Base-by-base conservation (phyloP, 2,888 invertebrate genomes). In the Omphaloscelis lunosa region DNA sequence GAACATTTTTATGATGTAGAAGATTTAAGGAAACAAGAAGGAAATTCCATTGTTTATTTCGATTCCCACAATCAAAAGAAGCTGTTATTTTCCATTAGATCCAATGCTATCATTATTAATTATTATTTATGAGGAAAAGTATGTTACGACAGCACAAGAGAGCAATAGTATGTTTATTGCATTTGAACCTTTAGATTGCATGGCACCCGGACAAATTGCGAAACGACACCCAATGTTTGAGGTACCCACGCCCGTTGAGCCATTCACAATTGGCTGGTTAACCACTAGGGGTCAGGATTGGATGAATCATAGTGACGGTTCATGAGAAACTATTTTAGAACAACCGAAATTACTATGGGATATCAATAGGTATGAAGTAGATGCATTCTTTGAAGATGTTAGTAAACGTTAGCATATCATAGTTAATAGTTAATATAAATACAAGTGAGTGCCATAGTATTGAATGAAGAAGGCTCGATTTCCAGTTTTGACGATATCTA, bases 231-330 rank as follows among this genome's bases (percentile, higher is more conserved):
- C 78, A 72, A 74, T 75, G 62, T 72, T 71, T 45, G 20, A 29
- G 53, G 63, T 85, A 86, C 88, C 87, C 87, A 88, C 88, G 83
- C 70, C 72, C 70, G 84, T 85, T 79, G 59, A 62, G 65, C 72
- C 71, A 70, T 83, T 83, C 76, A 72, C 81, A 89, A 90, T 90
- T 89, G 87, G 83, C 63, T 76, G 86, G 79, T 58, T 85, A 88
- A 87, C 87, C 79, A 75, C 80, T 88, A 86, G 85, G 90, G 91
- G 92, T 92, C 91, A 91, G 86, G 80, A 90, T 88, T 89, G 81
- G 75, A 89, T 92, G 92, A 93, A 86, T 93, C 93, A 93, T 80
- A 66, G 65, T 69, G 56, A 72, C 70, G 79, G 79, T 82, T 82
- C 84, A 88, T 89, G 87, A 84, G 91, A 88, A 89, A 77, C 75